Base-by-base conservation (phyloP, 2,888 invertebrate species). In the Magallana nippona region DNA sequence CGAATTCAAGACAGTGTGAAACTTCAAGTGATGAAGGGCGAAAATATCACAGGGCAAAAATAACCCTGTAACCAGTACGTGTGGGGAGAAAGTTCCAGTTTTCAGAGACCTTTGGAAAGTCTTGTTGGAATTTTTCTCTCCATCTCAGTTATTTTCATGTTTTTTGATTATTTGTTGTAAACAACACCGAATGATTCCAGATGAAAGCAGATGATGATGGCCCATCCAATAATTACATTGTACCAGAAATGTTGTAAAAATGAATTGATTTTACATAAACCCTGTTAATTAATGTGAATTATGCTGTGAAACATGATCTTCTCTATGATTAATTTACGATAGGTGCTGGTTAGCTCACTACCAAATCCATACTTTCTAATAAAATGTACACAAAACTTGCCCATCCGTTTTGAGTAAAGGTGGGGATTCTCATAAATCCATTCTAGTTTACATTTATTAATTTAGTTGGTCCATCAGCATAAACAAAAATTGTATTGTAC, bases 331-430 rank as follows among this genome's bases (percentile, higher is more conserved):
- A 71, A 71, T 71, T 27, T 71, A 27, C 71, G 11, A 22, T 27
- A 27, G 22, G 19, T 71, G 27, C 27, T 71, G 71, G 71, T 27
- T 32, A 27, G 32, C 71, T 71, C 71, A 71, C 71, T 71, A 27
- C 15, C 22, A 71, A 71, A 71, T 71, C 71, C 32, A 71, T 71
- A 71, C 71, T 71, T 71, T 71, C 13, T 71, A 32, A 71, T 71
- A 71, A 71, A 71, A 71, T 71, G 71, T 71, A 71, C 71, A 71
- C 71, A 71, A 71, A 71, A 71, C 15, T 5, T 27, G 71, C 15
- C 15, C 71, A 71, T 71, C 22, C 11, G 32, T 19, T 71, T 71
- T 10, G 71, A 71, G 71, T 71, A 71, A 71, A 71, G 27, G 27
- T 10, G 27, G 71, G 8, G 32, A 71, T 27, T 22, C 71, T 71